Base-by-base conservation (phyloP, 2,888 invertebrate genomes). In the Aromia moschata region DNA sequence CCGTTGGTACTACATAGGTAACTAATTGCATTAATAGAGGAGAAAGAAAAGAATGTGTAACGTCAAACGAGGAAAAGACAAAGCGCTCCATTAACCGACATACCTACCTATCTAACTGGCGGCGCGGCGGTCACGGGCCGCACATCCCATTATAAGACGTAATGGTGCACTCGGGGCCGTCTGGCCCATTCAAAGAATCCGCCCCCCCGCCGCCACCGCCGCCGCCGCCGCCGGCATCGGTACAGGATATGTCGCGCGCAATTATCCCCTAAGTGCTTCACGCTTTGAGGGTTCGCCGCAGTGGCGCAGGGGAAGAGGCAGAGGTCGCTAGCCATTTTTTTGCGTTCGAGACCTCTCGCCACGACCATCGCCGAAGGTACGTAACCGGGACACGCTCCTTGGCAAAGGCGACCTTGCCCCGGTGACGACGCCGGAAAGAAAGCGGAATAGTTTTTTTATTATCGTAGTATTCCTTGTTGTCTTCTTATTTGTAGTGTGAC, bases 181-280 rank as follows among this genome's bases (percentile, higher is more conserved):
- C 66, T 64, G 68, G 69, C 68, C 68, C 68, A 66, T 72, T 70
- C 68, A 70, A 73, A 73, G 73, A 74, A 73, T 73, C 71, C 71
- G 69, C 70, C 69, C 69, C 68, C 67, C 64, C 68, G 65, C n/a
- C n/a, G n/a, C n/a, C n/a, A n/a, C n/a, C 67, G 69, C 70, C 69
- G 44, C 45, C 36, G 18, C 11, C 30, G 17, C 31, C 33, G n/a
- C 11, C 14, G 16, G 17, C 3, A 36, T 11, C 41, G 53, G 69
- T 67, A 62, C 65, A 63, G 60, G 61, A 72, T 70, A 68, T 69
- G 72, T 72, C 73, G 68, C 67, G 62, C 65, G 69, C 70, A 74
- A 74, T 74, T 74, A 72, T 70, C 67, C 66, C 60, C 65, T 71
- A 68, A 72, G 72, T 71, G 72, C 70, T 61, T 43, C 11, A 15